A percentile compares a stretch with the other conserved stretches of the same genome.
phyloP scores from a whole-genome alignment of 1,140 invertebrate species.

The Odontomachus brunneus region DNA sequence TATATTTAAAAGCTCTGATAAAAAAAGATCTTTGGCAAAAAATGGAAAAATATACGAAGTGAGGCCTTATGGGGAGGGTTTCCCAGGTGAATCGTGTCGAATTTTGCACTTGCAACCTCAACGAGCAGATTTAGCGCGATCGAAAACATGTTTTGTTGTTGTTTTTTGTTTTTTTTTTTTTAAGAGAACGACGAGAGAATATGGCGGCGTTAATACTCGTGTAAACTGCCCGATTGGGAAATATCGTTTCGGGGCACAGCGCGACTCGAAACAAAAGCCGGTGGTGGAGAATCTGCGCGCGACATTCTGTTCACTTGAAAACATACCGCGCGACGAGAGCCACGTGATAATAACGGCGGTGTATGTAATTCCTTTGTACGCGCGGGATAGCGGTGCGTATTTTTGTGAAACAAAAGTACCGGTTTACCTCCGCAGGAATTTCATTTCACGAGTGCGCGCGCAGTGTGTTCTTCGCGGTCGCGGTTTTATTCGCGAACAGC shows the following conservation, averaged over 20 bases:
- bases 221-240: background rate
- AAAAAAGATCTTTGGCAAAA: no score
- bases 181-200: background rate
- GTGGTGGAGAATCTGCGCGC: conserved; percentile 13
- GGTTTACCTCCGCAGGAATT: conserved; percentile 42
- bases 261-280: background rate
- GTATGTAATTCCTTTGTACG: conserved; percentile 23
- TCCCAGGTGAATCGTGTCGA: no score
- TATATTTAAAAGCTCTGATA: no score
- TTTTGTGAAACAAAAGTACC: conserved; percentile 44
- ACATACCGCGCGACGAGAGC: background rate
- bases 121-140: no score
- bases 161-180: no score
- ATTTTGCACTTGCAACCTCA: no score
- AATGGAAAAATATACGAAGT: no score
- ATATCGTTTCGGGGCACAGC: background rate
- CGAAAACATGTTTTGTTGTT: no score
- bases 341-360: conserved; percentile 30
- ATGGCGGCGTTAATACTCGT: background rate
- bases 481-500: conserved; percentile 43
- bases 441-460: conserved; percentile 19
- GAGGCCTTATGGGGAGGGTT: no score
- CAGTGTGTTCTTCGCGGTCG: conserved; percentile 1
- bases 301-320: conserved; percentile 19
- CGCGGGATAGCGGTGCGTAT: conserved; percentile 12